Base-by-base conservation (phyloP, 1,140 invertebrate genomes). In the Drosophila quadrilineata region DNA sequence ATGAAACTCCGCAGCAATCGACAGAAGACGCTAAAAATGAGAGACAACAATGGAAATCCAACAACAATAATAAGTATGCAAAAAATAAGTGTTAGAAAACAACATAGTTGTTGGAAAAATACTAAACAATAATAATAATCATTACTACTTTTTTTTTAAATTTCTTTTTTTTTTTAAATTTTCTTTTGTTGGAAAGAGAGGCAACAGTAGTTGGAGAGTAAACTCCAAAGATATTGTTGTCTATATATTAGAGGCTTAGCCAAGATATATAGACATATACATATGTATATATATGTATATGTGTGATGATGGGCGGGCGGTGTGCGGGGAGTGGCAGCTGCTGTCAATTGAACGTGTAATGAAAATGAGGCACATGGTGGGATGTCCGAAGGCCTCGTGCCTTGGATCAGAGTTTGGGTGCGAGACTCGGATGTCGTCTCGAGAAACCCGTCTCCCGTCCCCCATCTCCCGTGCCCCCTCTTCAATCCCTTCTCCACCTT, bases 1-100 rank as follows among this genome's bases (percentile, higher is more conserved):
- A 75, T 36, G 72, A 76, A 76, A 82, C 72, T 84, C 19, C 26
- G 40, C 26, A 53, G 43, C 76, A 56, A 77, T 77, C 73, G 76
- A 82, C 73, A 77, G 56, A n/a, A n/a, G n/a, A 77, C 71, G 77
- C 73, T 79, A 84, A 85, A 84, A 85, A 16, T 84, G 70, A 84
- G 79, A 84, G 73, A 41, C 56, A 77, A 84, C 79, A 70, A 65
- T 33, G 73, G 76, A 84, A 84, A 69, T 65, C 57, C 76, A 80
- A 72, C 67, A 82, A 60, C 28, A 59, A 29, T 29, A 31, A 33
- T 8, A 14, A n/a, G n/a, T n/a, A 31, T 12, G 24, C 48, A 26
- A 41, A 26, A n/a, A 40, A 28, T 33, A 63, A 35, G 68, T 74
- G 72, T 72, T 53, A 56, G 41, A 76, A 73, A 82, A 84, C 60